A percentile compares a stretch with the other conserved stretches of the same genome.
phyloP scores from a whole-genome alignment of 2,113 vertebrate species.

The Hydrochoerus hydrochaeris region DNA sequence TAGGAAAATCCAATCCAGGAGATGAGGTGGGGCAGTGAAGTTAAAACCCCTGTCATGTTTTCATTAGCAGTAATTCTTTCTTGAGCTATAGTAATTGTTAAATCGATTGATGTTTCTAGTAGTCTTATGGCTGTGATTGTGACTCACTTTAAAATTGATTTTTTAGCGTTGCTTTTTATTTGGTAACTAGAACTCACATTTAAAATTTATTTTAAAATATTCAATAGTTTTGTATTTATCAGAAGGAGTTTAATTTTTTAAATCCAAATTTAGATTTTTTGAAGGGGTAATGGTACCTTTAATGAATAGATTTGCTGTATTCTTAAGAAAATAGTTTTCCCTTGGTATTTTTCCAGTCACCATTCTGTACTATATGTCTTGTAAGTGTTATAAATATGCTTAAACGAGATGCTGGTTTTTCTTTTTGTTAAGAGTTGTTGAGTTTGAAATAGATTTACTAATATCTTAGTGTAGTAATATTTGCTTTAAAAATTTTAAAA shows the following conservation, averaged over 20 bases:
- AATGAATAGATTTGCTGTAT: slow-evolving; percentile 23
- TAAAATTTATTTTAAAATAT: slow-evolving; percentile 59
- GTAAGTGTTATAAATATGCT: not conserved
- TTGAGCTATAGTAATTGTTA: slow-evolving; percentile 45
- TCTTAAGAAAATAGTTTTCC: slow-evolving; percentile 17
- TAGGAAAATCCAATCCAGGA: slow-evolving; percentile 46
- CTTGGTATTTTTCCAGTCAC: slow-evolving; percentile 16
- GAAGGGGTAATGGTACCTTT: not conserved
- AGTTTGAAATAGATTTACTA: slow-evolving; percentile 55
- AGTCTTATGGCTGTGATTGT: slow-evolving; percentile 26
- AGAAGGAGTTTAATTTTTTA: slow-evolving; percentile 8
- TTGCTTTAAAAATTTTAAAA: slow-evolving; percentile 42
- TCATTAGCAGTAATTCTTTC: slow-evolving; percentile 53
- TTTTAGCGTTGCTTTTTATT: slow-evolving; percentile 54
- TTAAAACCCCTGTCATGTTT: slow-evolving; percentile 18
- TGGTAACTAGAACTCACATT: slow-evolving; percentile 31
- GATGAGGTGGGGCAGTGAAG: not conserved
- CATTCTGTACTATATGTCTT: slow-evolving; percentile 30
- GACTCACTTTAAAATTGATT: not conserved
- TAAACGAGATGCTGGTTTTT: slow-evolving; percentile 52
- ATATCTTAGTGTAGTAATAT: slow-evolving; percentile 6
- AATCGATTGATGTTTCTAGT: slow-evolving; percentile 52
- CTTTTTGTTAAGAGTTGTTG: slow-evolving; percentile 29
- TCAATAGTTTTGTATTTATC: not conserved
- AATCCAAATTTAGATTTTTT: slow-evolving; percentile 1